Percentiles rank a stretch among this genome's conserved stretches.
These are phyloP conservation scores for Dendrolimus houi DNA, from an alignment of 2,888 invertebrate species.

Conservation along the genomic window DNA sequence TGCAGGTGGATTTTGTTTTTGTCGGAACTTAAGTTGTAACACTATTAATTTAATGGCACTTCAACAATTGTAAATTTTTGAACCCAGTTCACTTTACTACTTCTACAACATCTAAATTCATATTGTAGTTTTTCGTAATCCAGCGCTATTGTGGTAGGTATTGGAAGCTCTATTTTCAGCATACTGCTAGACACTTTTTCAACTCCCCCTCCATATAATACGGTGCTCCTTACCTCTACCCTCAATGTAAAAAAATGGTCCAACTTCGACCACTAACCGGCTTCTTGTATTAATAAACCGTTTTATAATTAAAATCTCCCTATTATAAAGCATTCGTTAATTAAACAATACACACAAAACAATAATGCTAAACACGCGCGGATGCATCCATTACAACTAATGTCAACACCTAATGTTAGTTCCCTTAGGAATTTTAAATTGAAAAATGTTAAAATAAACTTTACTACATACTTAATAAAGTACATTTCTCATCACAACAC, in stretches of 20 bases:
- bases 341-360: conserved; percentile 3
- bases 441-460: neutral
- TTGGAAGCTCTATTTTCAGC: no score
- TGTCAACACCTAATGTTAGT: conserved; percentile 9
- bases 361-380: conserved; percentile 1
- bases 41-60: no score
- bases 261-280: neutral
- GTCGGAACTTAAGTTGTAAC: no score
- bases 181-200: no score
- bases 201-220: no score
- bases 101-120: no score
- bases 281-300: neutral
- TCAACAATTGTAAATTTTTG: no score
- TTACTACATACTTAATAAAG: neutral
- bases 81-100: no score
- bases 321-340: conserved; percentile 1
- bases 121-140: no score
- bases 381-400: conserved; percentile 5
- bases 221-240: no score
- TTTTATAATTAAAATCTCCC: neutral
- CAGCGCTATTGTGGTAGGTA: no score
- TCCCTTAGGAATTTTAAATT: neutral
- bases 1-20: no score
- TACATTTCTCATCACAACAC: neutral
- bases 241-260: neutral